Evolutionary conservation across 2,888 invertebrate species (phyloP).

Genomic region (Leucania comma): DNA sequence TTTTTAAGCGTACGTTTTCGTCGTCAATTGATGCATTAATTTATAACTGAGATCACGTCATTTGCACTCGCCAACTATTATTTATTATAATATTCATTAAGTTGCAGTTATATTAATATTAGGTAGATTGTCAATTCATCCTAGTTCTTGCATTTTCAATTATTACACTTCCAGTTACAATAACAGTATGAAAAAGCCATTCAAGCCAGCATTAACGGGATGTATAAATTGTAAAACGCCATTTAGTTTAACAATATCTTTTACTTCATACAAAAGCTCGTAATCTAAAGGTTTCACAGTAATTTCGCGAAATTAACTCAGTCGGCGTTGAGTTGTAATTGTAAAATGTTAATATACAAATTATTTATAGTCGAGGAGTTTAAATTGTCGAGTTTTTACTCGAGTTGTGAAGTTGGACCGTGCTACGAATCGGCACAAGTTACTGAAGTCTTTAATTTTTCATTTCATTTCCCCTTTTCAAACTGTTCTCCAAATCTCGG

Average conservation of each 20-base stretch:
- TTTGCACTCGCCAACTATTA: constrained; percentile 41
- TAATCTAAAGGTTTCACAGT: constrained; percentile 31
- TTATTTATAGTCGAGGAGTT: constrained; percentile 49
- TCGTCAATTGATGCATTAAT: constrained; percentile 28
- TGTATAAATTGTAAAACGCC: constrained; percentile 25
- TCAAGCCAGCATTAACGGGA: constrained; percentile 35
- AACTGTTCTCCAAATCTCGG: constrained; percentile 30
- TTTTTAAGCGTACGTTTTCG: constrained; percentile 16
- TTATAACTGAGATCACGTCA: constrained; percentile 22
- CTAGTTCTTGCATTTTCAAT: constrained; percentile 15
- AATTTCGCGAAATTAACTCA: constrained; percentile 48
- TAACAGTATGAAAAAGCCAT: constrained; percentile 33
- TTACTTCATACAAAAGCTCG: constrained; percentile 35
- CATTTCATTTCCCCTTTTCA: constrained; percentile 53
- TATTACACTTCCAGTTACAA: constrained; percentile 25
- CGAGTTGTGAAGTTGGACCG: constrained; percentile 38
- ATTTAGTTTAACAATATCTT: constrained; percentile 40
- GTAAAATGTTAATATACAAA: constrained; percentile 54
- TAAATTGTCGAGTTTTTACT: constrained; percentile 28
- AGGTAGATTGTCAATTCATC: constrained; percentile 16
- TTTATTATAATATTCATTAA: constrained; percentile 33
- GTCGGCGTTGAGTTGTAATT: constrained; percentile 40
- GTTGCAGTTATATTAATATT: constrained; percentile 5
- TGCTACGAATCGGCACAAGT: constrained; percentile 47
- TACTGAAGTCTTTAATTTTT: constrained; percentile 56